Base-by-base conservation (phyloP, 2,113 vertebrate genomes). In the Zingel zingel region DNA sequence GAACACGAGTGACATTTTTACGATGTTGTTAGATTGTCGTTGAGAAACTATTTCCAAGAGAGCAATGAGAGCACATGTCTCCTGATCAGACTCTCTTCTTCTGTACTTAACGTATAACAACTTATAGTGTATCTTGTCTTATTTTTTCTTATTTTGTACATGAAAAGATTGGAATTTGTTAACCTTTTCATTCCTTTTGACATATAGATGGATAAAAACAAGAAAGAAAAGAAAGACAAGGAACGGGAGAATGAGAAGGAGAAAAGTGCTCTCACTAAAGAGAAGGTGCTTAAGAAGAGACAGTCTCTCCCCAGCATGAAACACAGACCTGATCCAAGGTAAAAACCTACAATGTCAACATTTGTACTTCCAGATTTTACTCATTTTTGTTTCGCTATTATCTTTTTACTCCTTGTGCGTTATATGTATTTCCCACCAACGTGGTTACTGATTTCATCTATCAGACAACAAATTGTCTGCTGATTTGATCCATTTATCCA, bases 171-270 rank as follows among this genome's bases (percentile, higher is more conserved):
- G 5, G 27, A 39, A 48, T 74, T 39, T 80, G 0, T 53, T 81
- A 3, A 47, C 3, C 14, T 4, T 18, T 5, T n/a, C n/a, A n/a
- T n/a, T 67, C 7, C 0, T 51, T 47, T 4, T 53, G 21, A 61
- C 25, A 15, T 19, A 9, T 85, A 95, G 95, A 89, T 95, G 82
- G 94, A 95, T 87, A 97, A 98, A 94, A 97, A 95, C 86, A 98
- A 97, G 91, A 99, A 99, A 85, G 97, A 98, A 89, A 99, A 99
- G 94, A 98, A 96, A 80, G 98, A 99, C 92, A 99, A 99, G 87
- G 98, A 99, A 33, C 91, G 97, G 64, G 97, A 99, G 89, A 99
- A 99, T 0, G 97, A 97, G 87, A 98, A 97, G 87, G 98, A 99
- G 90, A 98, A 97, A 89, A 98, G 91, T 0, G 96, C 97, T 68